phyloP scores from a whole-genome alignment of 1,140 invertebrate species.

The Drosophila takahashii region DNA sequence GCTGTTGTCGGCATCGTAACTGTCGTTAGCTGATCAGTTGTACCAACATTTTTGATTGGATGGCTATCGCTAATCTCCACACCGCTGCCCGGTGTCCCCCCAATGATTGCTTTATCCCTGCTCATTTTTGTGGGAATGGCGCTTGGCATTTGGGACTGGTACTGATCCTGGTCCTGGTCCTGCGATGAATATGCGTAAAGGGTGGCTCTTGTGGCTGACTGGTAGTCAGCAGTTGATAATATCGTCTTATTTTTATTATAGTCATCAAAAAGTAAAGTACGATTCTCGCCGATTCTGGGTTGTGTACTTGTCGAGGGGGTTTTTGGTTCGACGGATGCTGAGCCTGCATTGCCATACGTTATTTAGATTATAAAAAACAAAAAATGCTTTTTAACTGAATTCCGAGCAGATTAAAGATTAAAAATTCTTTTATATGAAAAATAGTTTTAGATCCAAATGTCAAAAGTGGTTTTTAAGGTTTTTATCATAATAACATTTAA shows the following conservation, averaged over 20 bases:
- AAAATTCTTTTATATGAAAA: too few relatives aligned
- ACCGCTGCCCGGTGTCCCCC: constrained; percentile 17
- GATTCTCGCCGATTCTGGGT: constrained; percentile 24
- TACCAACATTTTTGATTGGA: constrained; percentile 35
- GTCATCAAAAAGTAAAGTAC: constrained; percentile 65
- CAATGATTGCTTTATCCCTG: not conserved
- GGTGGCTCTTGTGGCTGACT: constrained; percentile 15
- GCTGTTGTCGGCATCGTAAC: constrained; percentile 15
- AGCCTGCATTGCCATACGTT: constrained; percentile 19
- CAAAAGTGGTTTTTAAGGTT: too few relatives aligned
- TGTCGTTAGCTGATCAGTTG: constrained; percentile 21
- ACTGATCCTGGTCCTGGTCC: constrained; percentile 9
- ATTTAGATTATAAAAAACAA: not conserved
- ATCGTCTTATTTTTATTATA: constrained; percentile 51
- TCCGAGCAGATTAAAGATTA: too few relatives aligned
- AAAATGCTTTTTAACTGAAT: too few relatives aligned
- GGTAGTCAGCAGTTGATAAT: constrained; percentile 32
- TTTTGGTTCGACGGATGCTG: constrained; percentile 35
- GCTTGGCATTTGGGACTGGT: constrained; percentile 32
- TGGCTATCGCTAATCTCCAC: constrained; percentile 40
- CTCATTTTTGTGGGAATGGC: constrained; percentile 6
- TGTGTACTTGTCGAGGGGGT: constrained; percentile 15
- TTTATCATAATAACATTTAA: too few relatives aligned
- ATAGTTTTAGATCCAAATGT: too few relatives aligned
- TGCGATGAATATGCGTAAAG: constrained; percentile 9